phyloP scores from a whole-genome alignment of 1,140 invertebrate genomes.

The Drosophila carrolli region DNA sequence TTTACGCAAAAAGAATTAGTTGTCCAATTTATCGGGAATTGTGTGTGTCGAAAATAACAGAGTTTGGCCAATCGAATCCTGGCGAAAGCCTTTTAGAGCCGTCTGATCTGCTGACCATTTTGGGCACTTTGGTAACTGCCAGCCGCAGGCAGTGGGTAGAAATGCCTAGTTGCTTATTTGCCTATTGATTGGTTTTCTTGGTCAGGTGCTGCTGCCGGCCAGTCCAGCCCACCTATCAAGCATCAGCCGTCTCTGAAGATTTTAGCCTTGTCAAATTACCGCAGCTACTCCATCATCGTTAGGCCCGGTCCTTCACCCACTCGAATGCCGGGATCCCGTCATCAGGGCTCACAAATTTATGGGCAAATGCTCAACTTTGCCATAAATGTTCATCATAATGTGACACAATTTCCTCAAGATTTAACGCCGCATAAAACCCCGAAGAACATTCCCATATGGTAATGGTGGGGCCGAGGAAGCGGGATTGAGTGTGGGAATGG shows the following conservation, averaged over 20 bases:
- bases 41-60: slow-evolving; percentile 36
- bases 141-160: slow-evolving; percentile 23
- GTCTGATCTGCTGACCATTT: slow-evolving; percentile 1
- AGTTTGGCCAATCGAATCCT: slow-evolving; percentile 26
- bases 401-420: slow-evolving; percentile 81
- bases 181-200: slow-evolving; percentile 52
- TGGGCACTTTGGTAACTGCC: slow-evolving; percentile 39
- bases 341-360: slow-evolving; percentile 70
- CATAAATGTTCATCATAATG: slow-evolving; percentile 83
- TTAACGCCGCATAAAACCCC: slow-evolving; percentile 76
- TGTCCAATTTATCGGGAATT: slow-evolving; percentile 35
- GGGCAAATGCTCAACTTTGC: slow-evolving; percentile 71
- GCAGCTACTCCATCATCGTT: slow-evolving; percentile 76
- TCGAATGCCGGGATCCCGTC: slow-evolving; percentile 14
- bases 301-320: slow-evolving; percentile 33
- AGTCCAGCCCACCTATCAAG: slow-evolving; percentile 21
- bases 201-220: slow-evolving; percentile 38
- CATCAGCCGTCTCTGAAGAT: slow-evolving; percentile 19
- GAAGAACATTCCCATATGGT: slow-evolving; percentile 43
- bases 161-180: slow-evolving; percentile 35
- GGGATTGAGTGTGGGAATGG: slow-evolving; percentile 36
- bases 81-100: neutral
- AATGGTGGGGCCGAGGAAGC: slow-evolving; percentile 26
- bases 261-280: slow-evolving; percentile 76
- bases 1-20: slow-evolving; percentile 25